Evolutionary conservation across 2,888 invertebrate species (phyloP).

Genomic region (Operophtera brumata): DNA sequence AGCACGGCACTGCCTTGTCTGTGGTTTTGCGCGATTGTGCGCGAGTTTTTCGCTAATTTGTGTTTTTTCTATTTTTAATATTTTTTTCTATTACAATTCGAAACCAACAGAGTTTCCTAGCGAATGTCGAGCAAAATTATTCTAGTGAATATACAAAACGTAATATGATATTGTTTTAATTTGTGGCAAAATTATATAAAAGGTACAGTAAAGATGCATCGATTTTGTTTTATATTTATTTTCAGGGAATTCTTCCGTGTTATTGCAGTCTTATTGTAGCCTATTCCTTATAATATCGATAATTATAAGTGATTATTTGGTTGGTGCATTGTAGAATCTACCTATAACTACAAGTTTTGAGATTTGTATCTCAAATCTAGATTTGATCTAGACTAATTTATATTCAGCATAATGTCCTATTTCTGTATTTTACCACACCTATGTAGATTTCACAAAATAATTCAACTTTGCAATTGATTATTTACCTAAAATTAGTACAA

Average conservation of each 20-base stretch:
- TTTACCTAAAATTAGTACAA: no score
- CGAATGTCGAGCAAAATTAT: conserved; percentile 26
- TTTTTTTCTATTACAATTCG: conserved; percentile 16
- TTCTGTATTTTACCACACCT: no score
- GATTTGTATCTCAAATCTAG: neutral
- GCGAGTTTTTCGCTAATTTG: conserved; percentile 23
- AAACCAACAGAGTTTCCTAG: conserved; percentile 2
- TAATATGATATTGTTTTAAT: conserved; percentile 47
- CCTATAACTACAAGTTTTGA: neutral
- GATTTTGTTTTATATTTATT: conserved; percentile 40
- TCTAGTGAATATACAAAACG: conserved; percentile 23
- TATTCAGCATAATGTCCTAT: no score
- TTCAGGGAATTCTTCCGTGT: conserved; percentile 3
- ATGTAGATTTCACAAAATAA: no score
- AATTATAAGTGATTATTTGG: neutral
- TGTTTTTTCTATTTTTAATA: conserved; percentile 22
- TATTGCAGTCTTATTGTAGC: neutral
- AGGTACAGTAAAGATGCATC: conserved; percentile 42
- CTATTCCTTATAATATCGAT: no score
- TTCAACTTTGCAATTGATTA: no score
- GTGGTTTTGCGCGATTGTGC: conserved; percentile 22
- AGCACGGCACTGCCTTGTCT: no score
- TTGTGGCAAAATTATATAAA: conserved; percentile 42
- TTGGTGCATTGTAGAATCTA: neutral
- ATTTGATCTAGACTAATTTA: no score